Evolutionary conservation across 1,140 invertebrate genomes (phyloP).

Genomic region (Bombus sibiricus): DNA sequence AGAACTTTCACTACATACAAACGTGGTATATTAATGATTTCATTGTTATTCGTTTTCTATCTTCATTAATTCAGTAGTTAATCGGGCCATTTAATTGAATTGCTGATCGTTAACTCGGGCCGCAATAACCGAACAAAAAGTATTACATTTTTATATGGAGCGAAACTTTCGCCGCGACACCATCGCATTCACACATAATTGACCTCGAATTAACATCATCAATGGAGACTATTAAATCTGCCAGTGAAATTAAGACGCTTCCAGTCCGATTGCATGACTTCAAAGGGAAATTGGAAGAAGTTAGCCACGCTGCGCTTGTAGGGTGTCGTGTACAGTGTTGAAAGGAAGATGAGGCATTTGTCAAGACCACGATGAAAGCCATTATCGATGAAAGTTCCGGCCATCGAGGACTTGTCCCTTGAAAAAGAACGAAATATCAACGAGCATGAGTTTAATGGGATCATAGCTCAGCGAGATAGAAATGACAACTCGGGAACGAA

Average conservation of each 20-base stretch:
- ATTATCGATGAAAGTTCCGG: constrained; percentile 6
- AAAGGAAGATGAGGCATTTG: background rate
- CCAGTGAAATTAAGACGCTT: constrained; percentile 6
- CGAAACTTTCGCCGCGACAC: background rate
- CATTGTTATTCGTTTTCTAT: background rate
- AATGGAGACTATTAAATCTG: constrained; percentile 21
- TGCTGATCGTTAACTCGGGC: background rate
- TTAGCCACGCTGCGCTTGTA: background rate
- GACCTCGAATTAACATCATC: constrained; percentile 41
- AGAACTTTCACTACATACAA: background rate
- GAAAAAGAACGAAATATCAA: background rate
- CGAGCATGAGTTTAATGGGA: constrained; percentile 4
- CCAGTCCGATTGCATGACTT: background rate
- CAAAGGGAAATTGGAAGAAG: background rate
- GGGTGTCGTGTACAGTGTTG: background rate
- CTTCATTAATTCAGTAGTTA: background rate
- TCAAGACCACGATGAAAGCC: background rate
- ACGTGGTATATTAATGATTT: background rate
- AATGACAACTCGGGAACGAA: background rate
- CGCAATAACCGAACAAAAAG: background rate
- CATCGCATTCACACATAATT: constrained; percentile 24
- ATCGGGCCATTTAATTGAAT: background rate
- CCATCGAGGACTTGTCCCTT: background rate
- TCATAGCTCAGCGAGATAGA: constrained; percentile 12
- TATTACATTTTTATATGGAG: background rate